Percentiles rank a stretch among this genome's conserved stretches.
phyloP scores from a whole-genome alignment of 2,113 vertebrate species.

The Macaca fascicularis region DNA sequence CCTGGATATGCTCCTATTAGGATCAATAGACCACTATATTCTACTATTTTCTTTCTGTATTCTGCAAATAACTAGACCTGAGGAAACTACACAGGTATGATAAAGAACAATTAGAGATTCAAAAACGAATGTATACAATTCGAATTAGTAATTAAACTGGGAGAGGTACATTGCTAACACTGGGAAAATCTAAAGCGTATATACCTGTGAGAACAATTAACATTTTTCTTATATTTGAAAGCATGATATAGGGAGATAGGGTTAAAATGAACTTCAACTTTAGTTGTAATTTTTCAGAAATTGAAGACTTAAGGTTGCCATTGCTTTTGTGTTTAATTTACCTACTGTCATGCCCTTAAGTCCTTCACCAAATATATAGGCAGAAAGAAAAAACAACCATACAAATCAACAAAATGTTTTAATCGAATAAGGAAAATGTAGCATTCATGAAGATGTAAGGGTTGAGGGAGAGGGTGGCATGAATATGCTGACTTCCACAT shows the following conservation, averaged over 20 bases:
- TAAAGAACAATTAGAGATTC: not conserved
- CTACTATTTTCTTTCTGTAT: not conserved
- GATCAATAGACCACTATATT: not conserved
- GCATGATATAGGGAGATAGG: not conserved
- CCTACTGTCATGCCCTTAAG: not conserved
- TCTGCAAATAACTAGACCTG: not conserved
- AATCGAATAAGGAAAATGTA: not conserved
- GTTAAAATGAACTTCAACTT: not conserved
- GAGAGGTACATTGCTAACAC: not conserved
- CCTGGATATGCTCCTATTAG: not conserved
- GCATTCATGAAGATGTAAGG: not conserved
- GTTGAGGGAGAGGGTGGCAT: no score
- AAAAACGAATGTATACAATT: not conserved
- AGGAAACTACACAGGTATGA: not conserved
- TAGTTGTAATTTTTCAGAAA: not conserved
- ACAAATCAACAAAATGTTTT: not conserved
- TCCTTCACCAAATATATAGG: not conserved
- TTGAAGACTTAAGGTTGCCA: not conserved
- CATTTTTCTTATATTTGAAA: not conserved
- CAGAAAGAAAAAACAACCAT: not conserved
- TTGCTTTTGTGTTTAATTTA: not conserved
- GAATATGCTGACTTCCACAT: not conserved
- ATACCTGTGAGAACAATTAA: not conserved
- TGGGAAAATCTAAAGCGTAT: not conserved
- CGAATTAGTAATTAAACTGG: conserved; percentile 9